Evolutionary conservation across 2,888 invertebrate genomes (phyloP), one percentile per base, ranked within the genome.

Genomic region (Parnassius glacialis): DNA sequence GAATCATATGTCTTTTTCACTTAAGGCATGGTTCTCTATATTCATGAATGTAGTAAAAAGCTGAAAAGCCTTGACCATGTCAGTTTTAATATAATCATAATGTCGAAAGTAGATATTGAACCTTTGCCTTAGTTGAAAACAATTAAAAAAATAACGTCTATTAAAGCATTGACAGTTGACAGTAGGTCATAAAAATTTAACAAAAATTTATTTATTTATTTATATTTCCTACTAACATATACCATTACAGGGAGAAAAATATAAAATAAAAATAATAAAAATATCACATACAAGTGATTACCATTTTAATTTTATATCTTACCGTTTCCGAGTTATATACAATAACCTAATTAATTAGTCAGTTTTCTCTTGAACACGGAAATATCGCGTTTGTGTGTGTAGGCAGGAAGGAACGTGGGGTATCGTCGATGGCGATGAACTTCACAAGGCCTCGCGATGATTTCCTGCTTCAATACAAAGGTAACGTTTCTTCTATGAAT

Each of bases 321-420:
- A 34, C 34, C 34, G 34, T 34, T 34, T 34, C 34, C 0, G 7
- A 34, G 7, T 34, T 34, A 34, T 7, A 34, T 34, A 34, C 34
- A 48, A n/a, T 48, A 70, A 69, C 70, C 76, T 65, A 78, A 83
- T 74, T 80, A 79, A 80, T 73, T 82, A 84, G 83, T 83, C 76
- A 79, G 75, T 79, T 87, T 86, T 85, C 85, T 82, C 82, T 74
- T 65, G 68, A 76, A 75, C 74, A 76, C 84, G 86, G 86, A 86
- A 86, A 81, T 71, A 70, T 68, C 54, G 62, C 59, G 34, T 34
- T 5, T 57, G 52, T 64, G 51, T 57, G 64, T 67, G 67, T 67
- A 66, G 69, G 69, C 61, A 68, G 66, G 67, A 67, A 73, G 61
- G 61, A 71, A 70, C 68, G 71, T 64, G 50, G 57, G 53, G 44